Evolutionary conservation across 2,888 invertebrate genomes (phyloP).

Genomic region (Campopleginae sp.): DNA sequence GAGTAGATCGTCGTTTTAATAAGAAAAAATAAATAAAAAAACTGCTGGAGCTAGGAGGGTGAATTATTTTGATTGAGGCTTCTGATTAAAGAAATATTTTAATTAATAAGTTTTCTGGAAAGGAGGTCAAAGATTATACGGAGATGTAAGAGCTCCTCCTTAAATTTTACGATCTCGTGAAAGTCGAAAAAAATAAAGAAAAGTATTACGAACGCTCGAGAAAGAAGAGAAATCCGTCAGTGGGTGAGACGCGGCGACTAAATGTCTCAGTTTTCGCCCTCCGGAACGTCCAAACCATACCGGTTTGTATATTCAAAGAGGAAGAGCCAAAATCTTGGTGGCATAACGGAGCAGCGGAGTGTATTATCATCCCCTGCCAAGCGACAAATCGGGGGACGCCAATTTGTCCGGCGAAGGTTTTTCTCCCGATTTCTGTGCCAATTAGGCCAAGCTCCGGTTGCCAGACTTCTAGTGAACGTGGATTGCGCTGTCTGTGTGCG

Average conservation of each 20-base stretch:
- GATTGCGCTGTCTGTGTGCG: too few relatives aligned
- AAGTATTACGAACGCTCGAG: constrained; percentile 13
- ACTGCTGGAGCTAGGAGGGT: not conserved
- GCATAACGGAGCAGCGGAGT: constrained; percentile 50
- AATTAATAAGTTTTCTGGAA: not conserved
- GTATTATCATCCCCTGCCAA: constrained; percentile 68
- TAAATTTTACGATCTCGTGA: not conserved
- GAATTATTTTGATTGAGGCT: not conserved
- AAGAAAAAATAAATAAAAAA: not conserved
- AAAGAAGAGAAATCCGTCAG: constrained; percentile 4
- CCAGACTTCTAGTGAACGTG: constrained; percentile 37
- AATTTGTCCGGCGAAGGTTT: constrained; percentile 70
- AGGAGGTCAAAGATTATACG: not conserved
- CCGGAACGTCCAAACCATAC: constrained; percentile 24
- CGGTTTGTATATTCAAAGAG: constrained; percentile 16
- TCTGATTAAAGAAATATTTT: not conserved
- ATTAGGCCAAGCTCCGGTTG: constrained; percentile 76
- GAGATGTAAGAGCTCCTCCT: not conserved
- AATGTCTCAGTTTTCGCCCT: constrained; percentile 45
- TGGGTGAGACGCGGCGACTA: constrained; percentile 10
- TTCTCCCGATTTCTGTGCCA: constrained; percentile 72
- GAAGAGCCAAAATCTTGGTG: constrained; percentile 38
- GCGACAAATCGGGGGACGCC: constrained; percentile 63
- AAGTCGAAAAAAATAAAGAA: not conserved
- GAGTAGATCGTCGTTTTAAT: not conserved